These are phyloP conservation scores for Ciconia stormi DNA, from an alignment of 2,113 vertebrate genomes.

Conservation along the genomic window DNA sequence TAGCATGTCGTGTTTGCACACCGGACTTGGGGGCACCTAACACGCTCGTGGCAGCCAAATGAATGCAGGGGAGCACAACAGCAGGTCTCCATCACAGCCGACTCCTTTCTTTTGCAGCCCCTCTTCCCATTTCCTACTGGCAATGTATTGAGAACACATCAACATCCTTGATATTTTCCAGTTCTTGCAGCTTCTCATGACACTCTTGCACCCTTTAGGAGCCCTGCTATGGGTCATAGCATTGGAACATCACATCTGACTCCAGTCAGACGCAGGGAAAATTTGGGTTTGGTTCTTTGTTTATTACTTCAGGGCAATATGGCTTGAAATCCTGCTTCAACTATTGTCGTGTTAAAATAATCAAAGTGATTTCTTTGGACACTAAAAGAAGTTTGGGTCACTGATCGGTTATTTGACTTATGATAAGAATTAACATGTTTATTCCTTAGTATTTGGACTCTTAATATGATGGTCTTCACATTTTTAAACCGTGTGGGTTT, in stretches of 20 bases:
- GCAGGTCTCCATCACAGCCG: neutral
- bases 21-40: neutral
- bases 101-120: neutral
- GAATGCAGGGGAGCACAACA: neutral
- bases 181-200: neutral
- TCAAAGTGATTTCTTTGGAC: neutral
- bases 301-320: neutral
- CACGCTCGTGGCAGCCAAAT: neutral
- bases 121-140: neutral
- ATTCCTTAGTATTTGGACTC: neutral
- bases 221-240: neutral
- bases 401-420: neutral
- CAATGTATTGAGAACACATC: neutral
- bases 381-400: neutral
- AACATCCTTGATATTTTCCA: neutral
- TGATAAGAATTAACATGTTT: neutral
- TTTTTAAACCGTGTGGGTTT: neutral
- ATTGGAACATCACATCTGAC: neutral
- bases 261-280: fast-evolving
- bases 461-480: neutral
- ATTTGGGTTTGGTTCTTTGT: neutral
- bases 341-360: neutral
- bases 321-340: neutral
- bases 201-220: neutral
- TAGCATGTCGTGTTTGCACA: neutral